Conservation (phyloP, 2,888 invertebrate genomes). For the Tricholauxania praeusta region DNA sequence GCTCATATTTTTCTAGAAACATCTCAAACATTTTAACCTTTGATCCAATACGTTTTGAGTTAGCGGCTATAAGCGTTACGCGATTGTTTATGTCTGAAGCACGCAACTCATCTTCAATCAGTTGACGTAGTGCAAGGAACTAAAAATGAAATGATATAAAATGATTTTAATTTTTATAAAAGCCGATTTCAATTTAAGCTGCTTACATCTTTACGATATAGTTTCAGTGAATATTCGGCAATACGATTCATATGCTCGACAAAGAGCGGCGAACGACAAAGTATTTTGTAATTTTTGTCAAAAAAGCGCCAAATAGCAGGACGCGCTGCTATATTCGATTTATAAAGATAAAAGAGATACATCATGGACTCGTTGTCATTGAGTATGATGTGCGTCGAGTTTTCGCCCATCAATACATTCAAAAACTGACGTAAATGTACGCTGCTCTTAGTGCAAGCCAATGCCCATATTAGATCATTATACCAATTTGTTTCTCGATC, state of each 20-base stretch:
- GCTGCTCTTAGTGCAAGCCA: constrained; percentile 58
- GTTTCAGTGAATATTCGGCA: constrained; percentile 54
- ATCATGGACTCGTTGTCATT: constrained; percentile 55
- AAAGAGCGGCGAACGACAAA: constrained; percentile 52
- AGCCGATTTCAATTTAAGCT: not conserved
- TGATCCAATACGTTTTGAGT: constrained; percentile 55
- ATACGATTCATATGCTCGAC: constrained; percentile 57
- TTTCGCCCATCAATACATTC: constrained; percentile 55
- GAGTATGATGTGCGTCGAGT: constrained; percentile 53
- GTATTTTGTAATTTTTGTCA: constrained; percentile 54
- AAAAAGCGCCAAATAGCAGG: constrained; percentile 58
- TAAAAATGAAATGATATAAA: constrained; percentile 37
- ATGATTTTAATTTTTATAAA: not conserved
- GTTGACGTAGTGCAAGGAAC: constrained; percentile 53
- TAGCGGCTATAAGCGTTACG: constrained; percentile 44
- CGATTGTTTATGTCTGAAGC: constrained; percentile 27
- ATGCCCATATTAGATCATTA: constrained; percentile 59
- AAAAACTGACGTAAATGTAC: constrained; percentile 56
- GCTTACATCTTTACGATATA: constrained; percentile 51
- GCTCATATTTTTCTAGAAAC: constrained; percentile 56
- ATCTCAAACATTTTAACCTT: constrained; percentile 52
- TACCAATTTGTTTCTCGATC: constrained; percentile 48
- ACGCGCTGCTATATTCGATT: constrained; percentile 55
- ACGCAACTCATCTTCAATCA: constrained; percentile 48
- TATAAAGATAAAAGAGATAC: constrained; percentile 57